Conservation (phyloP, 2,888 invertebrate species). For the Drosophila histrio region DNA sequence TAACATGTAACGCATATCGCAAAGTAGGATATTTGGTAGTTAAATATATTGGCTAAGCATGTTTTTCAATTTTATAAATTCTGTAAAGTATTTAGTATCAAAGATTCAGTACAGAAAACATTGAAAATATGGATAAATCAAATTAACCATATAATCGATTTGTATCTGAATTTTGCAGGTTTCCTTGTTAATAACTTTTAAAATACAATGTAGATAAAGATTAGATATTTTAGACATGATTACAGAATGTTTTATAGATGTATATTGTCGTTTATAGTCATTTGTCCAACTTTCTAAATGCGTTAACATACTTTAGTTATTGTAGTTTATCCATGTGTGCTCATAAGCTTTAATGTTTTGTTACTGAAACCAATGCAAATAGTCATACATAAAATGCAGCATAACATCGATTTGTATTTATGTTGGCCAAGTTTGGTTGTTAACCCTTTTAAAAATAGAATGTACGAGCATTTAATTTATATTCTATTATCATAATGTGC, state of each 20-base stretch:
- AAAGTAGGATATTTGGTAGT: too few relatives aligned
- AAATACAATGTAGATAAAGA: too few relatives aligned
- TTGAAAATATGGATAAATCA: too few relatives aligned
- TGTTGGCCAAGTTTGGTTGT: constrained; percentile 7
- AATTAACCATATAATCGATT: too few relatives aligned
- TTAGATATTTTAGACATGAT: not conserved
- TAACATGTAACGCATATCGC: too few relatives aligned
- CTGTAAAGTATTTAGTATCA: too few relatives aligned
- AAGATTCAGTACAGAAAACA: too few relatives aligned
- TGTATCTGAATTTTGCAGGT: too few relatives aligned
- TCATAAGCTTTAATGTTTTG: not conserved
- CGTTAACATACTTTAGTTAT: not conserved
- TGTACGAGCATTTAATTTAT: constrained; percentile 34
- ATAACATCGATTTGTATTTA: constrained; percentile 5
- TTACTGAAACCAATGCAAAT: not conserved
- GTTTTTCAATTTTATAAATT: too few relatives aligned
- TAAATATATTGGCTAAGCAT: too few relatives aligned
- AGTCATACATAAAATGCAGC: not conserved
- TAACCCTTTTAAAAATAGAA: constrained; percentile 32
- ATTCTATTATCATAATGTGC: constrained; percentile 49
- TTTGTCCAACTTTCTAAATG: not conserved
- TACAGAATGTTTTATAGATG: too few relatives aligned
- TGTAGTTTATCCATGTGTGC: not conserved
- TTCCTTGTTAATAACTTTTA: too few relatives aligned
- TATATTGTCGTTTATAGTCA: not conserved